phyloP scores from a whole-genome alignment of 2,113 vertebrate species.

The Saimiri boliviensis region DNA sequence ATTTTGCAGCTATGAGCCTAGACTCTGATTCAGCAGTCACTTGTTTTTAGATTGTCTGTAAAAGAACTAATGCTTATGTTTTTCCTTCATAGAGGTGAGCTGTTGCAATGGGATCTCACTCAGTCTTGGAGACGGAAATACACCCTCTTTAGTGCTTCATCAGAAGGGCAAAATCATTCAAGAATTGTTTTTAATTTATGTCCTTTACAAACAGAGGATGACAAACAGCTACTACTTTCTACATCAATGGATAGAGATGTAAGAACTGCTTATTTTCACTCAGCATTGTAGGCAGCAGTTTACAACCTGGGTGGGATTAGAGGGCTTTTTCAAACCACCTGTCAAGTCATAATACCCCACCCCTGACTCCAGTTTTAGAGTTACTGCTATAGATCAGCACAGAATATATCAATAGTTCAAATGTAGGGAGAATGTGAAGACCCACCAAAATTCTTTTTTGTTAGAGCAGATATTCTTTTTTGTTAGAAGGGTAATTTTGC shows the following conservation, averaged over 20 bases:
- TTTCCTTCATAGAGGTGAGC: slow-evolving; percentile 88
- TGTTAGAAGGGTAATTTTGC: not conserved
- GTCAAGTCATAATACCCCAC: not conserved
- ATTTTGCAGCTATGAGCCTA: not conserved
- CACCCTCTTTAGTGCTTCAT: slow-evolving; percentile 87
- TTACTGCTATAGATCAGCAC: not conserved
- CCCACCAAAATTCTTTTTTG: not conserved
- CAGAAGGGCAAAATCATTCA: slow-evolving; percentile 95
- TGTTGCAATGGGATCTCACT: slow-evolving; percentile 93
- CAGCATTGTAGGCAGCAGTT: not conserved
- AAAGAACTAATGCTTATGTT: not conserved
- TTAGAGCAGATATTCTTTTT: not conserved
- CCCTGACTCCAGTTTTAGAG: not conserved
- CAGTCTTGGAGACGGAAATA: slow-evolving; percentile 91
- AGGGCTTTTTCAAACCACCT: not conserved
- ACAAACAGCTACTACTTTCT: slow-evolving; percentile 90
- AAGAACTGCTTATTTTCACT: slow-evolving; percentile 60
- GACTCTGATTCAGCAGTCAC: not conserved
- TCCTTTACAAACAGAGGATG: slow-evolving; percentile 83
- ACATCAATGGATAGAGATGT: slow-evolving; percentile 98
- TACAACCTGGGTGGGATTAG: not conserved
- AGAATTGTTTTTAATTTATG: slow-evolving; percentile 95
- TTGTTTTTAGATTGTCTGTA: not conserved
- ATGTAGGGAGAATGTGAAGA: not conserved
- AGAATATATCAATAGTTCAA: not conserved